Percentiles rank a stretch among this genome's conserved stretches.
Conservation (phyloP, 2,113 vertebrate genomes). For the Apaloderma vittatum region DNA sequence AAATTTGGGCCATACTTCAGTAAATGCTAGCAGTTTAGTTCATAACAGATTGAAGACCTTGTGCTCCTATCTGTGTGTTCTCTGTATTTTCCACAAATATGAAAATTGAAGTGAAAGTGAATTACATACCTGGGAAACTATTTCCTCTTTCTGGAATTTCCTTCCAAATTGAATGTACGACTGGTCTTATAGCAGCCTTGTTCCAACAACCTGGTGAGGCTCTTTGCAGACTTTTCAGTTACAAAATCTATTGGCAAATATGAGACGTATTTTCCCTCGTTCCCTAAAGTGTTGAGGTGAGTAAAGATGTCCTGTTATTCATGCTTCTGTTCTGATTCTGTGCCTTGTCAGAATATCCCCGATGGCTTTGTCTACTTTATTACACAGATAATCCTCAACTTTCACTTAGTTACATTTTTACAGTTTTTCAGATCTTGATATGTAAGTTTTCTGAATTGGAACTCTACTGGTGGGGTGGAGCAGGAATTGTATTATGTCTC, state of each 20-base stretch:
- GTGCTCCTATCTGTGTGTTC: background rate
- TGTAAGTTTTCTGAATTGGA: background rate
- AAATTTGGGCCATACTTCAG: background rate
- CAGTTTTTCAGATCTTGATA: background rate
- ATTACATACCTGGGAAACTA: background rate
- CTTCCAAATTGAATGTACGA: background rate
- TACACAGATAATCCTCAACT: background rate
- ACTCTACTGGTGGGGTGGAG: background rate
- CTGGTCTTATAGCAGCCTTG: background rate
- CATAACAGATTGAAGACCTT: background rate
- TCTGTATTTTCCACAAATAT: background rate
- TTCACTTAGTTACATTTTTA: background rate
- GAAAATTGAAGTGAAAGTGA: background rate
- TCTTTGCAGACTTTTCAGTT: background rate
- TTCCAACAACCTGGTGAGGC: background rate
- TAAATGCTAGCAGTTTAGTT: background rate
- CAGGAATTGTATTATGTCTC: background rate
- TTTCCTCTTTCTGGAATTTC: background rate
- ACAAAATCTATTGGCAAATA: background rate
- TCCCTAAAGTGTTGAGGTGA: background rate
- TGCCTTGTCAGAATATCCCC: background rate
- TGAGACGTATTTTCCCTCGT: background rate
- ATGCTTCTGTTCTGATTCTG: background rate
- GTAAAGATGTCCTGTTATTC: background rate
- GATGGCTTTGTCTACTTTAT: background rate